phyloP scores from a whole-genome alignment of 2,888 invertebrate species.

The Julus scandinavius region DNA sequence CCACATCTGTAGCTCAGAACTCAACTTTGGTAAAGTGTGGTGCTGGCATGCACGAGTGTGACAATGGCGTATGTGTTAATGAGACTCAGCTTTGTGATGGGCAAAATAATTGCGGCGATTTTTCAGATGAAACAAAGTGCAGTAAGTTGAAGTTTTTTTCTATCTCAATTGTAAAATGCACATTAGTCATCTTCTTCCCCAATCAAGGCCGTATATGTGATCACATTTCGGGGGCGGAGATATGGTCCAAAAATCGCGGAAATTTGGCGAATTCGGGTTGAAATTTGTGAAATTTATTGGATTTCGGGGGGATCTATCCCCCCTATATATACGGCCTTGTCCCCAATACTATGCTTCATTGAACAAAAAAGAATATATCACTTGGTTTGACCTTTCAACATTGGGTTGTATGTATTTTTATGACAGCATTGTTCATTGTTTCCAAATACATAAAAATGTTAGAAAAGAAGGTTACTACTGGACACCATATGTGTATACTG shows the following conservation, averaged over 20 bases:
- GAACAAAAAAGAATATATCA: too few relatives aligned
- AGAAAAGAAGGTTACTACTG: too few relatives aligned
- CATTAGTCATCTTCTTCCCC: constrained; percentile 41
- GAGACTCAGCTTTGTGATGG: constrained; percentile 77
- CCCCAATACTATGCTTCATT: too few relatives aligned
- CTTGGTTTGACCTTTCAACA: too few relatives aligned
- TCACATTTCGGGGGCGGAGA: too few relatives aligned
- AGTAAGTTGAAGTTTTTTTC: constrained; percentile 66
- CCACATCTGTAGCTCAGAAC: constrained; percentile 48
- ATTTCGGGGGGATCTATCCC: too few relatives aligned
- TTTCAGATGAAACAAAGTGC: constrained; percentile 72
- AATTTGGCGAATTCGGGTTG: too few relatives aligned
- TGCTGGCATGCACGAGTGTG: constrained; percentile 74
- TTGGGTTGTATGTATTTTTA: constrained; percentile 58
- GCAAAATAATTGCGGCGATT: constrained; percentile 78
- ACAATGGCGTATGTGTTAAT: constrained; percentile 79
- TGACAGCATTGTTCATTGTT: constrained; percentile 37
- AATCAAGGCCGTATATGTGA: too few relatives aligned
- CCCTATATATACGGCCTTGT: too few relatives aligned
- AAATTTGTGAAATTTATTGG: too few relatives aligned
- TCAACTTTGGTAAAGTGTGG: constrained; percentile 60
- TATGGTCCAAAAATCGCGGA: too few relatives aligned
- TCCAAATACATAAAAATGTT: too few relatives aligned
- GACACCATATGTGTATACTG: background rate
- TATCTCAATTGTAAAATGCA: constrained; percentile 57